A percentile compares a stretch with the other conserved stretches of the same genome.
Conservation (phyloP, 2,113 vertebrate genomes). For the Pygathrix nemaeus region DNA sequence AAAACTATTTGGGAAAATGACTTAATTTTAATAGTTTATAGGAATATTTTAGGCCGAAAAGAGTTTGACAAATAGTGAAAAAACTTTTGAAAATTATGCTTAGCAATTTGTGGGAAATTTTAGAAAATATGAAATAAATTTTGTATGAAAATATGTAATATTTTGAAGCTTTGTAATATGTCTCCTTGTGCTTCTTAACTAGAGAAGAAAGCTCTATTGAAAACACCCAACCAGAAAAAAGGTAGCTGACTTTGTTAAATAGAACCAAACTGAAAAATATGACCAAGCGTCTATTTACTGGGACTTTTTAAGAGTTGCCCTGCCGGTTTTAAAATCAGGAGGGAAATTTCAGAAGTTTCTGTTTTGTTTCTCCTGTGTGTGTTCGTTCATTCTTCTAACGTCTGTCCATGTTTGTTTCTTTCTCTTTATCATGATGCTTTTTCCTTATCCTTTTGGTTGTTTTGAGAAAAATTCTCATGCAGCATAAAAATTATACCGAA, state of each 20-base stretch:
- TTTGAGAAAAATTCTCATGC: background rate
- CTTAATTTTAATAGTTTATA: background rate
- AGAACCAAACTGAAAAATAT: background rate
- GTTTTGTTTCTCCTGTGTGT: background rate
- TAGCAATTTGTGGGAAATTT: background rate
- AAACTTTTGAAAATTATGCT: background rate
- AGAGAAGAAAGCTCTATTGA: background rate
- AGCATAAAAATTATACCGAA: background rate
- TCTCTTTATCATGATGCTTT: background rate
- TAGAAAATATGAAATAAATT: background rate
- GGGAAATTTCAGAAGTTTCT: constrained; percentile 25
- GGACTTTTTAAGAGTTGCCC: background rate
- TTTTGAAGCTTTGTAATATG: background rate
- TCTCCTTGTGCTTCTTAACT: background rate
- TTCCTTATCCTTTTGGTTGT: background rate
- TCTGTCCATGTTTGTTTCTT: background rate
- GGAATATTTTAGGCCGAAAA: constrained; percentile 31
- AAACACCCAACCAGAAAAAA: background rate
- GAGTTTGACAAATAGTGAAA: constrained; percentile 7
- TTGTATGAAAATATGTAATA: background rate
- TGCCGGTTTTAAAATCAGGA: background rate
- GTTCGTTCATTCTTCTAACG: background rate
- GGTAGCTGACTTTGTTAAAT: background rate
- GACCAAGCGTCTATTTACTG: background rate
- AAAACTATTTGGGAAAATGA: background rate